Evolutionary conservation across 2,797 vertebrate genomes (phyloP).

Genomic region (Microcaecilia unicolor): DNA sequence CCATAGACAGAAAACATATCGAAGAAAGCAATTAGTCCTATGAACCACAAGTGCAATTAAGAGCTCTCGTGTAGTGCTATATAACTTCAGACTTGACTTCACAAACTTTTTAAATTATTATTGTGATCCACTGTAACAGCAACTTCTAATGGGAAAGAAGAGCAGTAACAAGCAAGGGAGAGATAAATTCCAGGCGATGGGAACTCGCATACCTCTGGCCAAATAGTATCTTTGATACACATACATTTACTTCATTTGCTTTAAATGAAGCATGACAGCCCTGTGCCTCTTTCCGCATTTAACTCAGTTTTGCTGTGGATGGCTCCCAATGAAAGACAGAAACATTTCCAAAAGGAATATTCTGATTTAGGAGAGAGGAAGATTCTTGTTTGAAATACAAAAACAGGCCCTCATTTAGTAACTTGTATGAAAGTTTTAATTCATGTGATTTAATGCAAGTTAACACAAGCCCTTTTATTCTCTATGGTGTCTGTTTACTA

Average conservation of each 20-base stretch:
- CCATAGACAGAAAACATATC: not conserved
- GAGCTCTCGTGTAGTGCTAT: not conserved
- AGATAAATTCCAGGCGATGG: conserved; percentile 5
- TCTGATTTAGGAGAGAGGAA: not conserved
- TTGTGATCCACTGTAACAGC: not conserved
- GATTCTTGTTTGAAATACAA: conserved; percentile 2
- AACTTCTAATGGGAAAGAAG: conserved; percentile 12
- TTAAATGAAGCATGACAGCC: conserved; percentile 14
- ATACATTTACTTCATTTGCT: conserved; percentile 9
- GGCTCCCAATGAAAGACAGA: not conserved
- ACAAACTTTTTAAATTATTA: not conserved
- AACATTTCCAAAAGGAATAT: conserved; percentile 11
- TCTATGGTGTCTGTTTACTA: too few relatives aligned
- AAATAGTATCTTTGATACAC: conserved; percentile 5
- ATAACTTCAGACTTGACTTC: not conserved
- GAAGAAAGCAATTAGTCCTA: conserved; percentile 15
- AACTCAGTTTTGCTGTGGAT: conserved; percentile 5
- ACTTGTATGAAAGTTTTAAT: too few relatives aligned
- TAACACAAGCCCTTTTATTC: too few relatives aligned
- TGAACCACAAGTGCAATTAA: not conserved
- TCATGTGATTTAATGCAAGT: too few relatives aligned
- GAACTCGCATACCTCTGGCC: not conserved
- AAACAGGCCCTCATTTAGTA: too few relatives aligned
- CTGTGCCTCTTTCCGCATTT: not conserved
- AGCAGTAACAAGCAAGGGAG: conserved; percentile 4